Percentiles rank a stretch among this genome's conserved stretches.
phyloP scores from a whole-genome alignment of 2,113 vertebrate species.

The Cololabis saira region DNA sequence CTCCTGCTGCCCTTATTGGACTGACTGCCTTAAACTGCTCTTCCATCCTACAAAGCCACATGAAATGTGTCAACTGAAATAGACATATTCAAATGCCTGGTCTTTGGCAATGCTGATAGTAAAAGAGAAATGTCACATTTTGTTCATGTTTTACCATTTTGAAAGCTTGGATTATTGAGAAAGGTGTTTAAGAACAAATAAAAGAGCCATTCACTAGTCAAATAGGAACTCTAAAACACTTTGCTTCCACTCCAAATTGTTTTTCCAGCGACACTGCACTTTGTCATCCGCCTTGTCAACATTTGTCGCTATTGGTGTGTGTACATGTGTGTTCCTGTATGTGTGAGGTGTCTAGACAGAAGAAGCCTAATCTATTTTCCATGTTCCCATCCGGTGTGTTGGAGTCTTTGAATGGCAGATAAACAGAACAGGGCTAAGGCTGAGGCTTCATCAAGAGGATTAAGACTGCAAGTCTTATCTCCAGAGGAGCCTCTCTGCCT shows the following conservation, averaged over 20 bases:
- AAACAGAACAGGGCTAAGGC: conserved; percentile 70
- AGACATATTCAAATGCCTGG: no score
- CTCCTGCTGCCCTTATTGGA: no score
- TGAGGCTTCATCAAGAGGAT: conserved; percentile 75
- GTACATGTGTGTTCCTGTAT: conserved; percentile 14
- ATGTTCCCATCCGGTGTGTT: conserved; percentile 67
- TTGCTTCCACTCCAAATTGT: conserved; percentile 20
- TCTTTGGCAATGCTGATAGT: no score
- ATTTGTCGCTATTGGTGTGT: conserved; percentile 43
- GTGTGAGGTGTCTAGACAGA: conserved; percentile 66
- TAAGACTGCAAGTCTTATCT: conserved; percentile 72
- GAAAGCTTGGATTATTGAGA: no score
- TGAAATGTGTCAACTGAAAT: no score
- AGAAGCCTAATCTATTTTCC: conserved; percentile 71
- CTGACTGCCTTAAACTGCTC: no score
- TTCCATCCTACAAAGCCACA: no score
- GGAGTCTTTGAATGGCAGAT: conserved; percentile 74
- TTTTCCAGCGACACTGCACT: conserved; percentile 31
- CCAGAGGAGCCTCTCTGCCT: conserved; percentile 68
- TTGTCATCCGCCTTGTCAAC: conserved; percentile 60
- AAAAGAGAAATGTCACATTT: no score
- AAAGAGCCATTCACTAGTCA: no score
- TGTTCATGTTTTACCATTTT: no score
- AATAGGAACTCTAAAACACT: conserved; percentile 7
- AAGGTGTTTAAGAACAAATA: no score